A percentile compares a stretch with the other conserved stretches of the same genome.
phyloP scores from a whole-genome alignment of 2,888 invertebrate species.

The Cyaniris semiargus region DNA sequence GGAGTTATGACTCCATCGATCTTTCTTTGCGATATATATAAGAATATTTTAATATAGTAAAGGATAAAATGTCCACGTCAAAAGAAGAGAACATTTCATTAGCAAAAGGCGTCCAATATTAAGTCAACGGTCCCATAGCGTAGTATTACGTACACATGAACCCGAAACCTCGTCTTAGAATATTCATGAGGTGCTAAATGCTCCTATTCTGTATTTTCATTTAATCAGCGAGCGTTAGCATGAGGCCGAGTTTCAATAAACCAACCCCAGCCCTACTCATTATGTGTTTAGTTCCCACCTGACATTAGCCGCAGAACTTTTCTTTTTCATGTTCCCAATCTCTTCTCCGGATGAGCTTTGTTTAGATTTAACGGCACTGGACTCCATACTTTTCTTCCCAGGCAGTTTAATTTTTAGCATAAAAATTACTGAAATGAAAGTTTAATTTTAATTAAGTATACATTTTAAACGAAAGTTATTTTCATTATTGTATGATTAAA shows the following conservation, averaged over 20 bases:
- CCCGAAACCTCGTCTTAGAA: neutral
- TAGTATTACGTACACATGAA: neutral
- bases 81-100: constrained; percentile 1
- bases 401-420: neutral
- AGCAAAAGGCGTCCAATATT: neutral
- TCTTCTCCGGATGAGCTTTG: neutral
- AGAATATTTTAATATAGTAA: too few relatives aligned
- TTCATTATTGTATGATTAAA: neutral
- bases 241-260: neutral
- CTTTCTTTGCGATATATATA: too few relatives aligned
- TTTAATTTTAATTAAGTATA: neutral
- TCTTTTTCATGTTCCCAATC: neutral
- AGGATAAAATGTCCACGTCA: neutral
- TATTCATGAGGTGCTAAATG: constrained; percentile 10
- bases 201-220: neutral
- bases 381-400: neutral
- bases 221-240: neutral
- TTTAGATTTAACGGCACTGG: neutral
- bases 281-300: constrained; percentile 10
- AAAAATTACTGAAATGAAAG: neutral
- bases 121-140: neutral
- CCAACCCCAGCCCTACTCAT: neutral
- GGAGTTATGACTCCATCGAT: too few relatives aligned
- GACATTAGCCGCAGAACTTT: neutral
- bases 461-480: too few relatives aligned